Evolutionary conservation across 1,140 invertebrate species (phyloP).

Genomic region (Caenorhabditis latens): DNA sequence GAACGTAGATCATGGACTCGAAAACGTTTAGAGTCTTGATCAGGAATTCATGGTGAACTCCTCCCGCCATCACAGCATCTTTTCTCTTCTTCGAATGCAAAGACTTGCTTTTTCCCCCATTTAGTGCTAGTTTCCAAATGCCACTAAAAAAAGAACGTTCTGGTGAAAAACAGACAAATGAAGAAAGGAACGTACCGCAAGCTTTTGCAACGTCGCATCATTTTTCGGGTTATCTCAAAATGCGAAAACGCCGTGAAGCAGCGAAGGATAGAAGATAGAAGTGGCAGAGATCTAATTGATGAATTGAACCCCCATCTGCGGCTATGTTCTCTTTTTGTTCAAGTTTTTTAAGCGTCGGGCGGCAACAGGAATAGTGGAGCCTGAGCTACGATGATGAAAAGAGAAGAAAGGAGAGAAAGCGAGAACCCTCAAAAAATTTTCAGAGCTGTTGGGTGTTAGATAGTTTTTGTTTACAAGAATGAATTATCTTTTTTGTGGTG

Average conservation of each 20-base stretch:
- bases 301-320: slow-evolving; percentile 44
- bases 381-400: neutral
- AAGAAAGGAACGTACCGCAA: slow-evolving; percentile 15
- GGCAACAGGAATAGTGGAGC: neutral
- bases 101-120: neutral
- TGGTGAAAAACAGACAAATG: neutral
- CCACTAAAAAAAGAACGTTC: neutral
- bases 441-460: slow-evolving; percentile 27
- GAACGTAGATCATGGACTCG: slow-evolving; percentile 10
- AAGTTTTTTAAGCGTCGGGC: neutral
- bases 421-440: neutral
- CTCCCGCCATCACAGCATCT: slow-evolving; percentile 16
- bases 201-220: slow-evolving; percentile 17
- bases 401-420: neutral
- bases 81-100: slow-evolving; percentile 6
- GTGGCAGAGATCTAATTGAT: slow-evolving; percentile 35
- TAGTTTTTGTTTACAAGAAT: slow-evolving; percentile 40
- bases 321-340: slow-evolving; percentile 34
- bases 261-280: neutral
- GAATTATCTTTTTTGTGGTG: slow-evolving; percentile 16
- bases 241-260: neutral
- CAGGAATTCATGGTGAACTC: slow-evolving; percentile 51
- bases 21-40: slow-evolving; percentile 20
- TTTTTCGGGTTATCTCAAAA: slow-evolving; percentile 12
- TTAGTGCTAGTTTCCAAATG: neutral